Conservation (phyloP, 2,797 vertebrate genomes). For the Mionectes olivaceus region DNA sequence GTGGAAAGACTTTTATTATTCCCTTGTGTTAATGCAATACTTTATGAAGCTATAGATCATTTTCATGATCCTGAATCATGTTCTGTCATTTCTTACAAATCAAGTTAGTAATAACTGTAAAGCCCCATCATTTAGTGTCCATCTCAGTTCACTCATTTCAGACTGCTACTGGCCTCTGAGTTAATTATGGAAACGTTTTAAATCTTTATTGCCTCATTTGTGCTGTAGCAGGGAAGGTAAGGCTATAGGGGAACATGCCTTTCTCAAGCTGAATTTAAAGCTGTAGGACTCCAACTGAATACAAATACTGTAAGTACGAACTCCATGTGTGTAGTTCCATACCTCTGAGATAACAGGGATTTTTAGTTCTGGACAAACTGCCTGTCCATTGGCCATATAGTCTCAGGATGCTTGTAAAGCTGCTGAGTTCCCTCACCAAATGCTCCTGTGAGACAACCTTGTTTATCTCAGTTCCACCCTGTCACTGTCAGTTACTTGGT, state of each 20-base stretch:
- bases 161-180: neutral
- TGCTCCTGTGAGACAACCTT: neutral
- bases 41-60: slow-evolving; percentile 60
- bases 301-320: neutral
- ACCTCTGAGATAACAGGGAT: neutral
- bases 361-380: neutral
- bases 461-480: neutral
- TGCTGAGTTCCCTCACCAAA: neutral
- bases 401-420: neutral
- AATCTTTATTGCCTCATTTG: neutral
- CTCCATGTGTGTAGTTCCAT: neutral
- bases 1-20: slow-evolving; percentile 32
- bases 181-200: slow-evolving; percentile 2
- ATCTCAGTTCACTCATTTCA: slow-evolving; percentile 29
- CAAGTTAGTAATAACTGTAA: slow-evolving; percentile 14
- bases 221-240: neutral
- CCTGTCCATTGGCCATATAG: neutral
- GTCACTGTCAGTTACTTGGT: neutral
- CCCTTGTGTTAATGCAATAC: slow-evolving; percentile 15
- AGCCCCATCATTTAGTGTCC: neutral
- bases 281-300: neutral
- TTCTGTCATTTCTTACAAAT: slow-evolving; percentile 45
- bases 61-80: slow-evolving; percentile 36
- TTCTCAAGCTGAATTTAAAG: neutral
- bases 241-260: neutral